phyloP scores from a whole-genome alignment of 2,113 vertebrate genomes.

The Platycercus adscitus region DNA sequence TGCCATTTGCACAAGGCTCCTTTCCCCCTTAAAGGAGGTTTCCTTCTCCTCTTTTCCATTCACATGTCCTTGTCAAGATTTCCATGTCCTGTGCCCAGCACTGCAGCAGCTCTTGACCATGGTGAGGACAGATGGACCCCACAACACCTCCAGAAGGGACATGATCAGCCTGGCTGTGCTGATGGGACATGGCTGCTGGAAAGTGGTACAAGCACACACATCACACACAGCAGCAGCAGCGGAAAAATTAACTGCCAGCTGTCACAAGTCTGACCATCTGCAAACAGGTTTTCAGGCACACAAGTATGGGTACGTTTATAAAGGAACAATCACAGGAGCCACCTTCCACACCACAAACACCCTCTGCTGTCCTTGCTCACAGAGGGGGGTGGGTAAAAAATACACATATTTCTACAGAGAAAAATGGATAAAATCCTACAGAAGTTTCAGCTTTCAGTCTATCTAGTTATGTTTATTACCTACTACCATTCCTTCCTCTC shows the following conservation, averaged over 20 bases:
- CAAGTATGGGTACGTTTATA: not conserved
- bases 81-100: rapidly evolving
- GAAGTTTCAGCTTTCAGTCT: not conserved
- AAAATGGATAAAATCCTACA: not conserved
- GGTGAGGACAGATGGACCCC: not conserved
- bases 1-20: not conserved
- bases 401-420: not conserved
- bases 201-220: not conserved
- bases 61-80: not conserved
- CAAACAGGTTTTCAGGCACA: not conserved
- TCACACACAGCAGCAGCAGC: rapidly evolving
- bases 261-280: not conserved
- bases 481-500: not conserved
- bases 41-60: not conserved
- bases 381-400: not conserved
- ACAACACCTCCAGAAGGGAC: rapidly evolving
- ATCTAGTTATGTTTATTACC: not conserved
- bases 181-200: not conserved
- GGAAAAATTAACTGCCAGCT: not conserved
- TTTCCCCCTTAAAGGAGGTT: rapidly evolving
- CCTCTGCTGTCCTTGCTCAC: not conserved
- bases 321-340: not conserved
- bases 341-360: not conserved
- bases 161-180: not conserved
- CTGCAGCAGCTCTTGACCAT: rapidly evolving